Evolutionary conservation across 2,797 vertebrate genomes (phyloP).

Genomic region (Sylvilagus floridanus): DNA sequence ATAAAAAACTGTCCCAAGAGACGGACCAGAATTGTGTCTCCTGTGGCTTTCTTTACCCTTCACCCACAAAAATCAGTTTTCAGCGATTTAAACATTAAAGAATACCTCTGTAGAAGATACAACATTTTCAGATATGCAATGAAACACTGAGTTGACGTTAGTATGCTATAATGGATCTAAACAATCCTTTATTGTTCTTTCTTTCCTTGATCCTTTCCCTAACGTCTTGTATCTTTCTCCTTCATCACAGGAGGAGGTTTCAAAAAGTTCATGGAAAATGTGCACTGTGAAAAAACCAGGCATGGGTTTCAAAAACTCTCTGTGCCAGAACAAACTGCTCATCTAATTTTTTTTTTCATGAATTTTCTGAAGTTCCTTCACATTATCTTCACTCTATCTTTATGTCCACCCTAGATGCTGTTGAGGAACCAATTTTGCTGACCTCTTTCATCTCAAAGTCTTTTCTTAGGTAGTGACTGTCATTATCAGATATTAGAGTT

Average conservation of each 20-base stretch:
- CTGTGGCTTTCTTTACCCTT: constrained; percentile 10
- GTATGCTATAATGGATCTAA: neutral
- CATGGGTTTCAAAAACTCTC: too few relatives aligned
- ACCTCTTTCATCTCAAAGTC: constrained; percentile 17
- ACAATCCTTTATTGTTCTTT: neutral
- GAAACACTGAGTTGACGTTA: neutral
- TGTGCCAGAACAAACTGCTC: too few relatives aligned
- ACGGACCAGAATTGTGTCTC: neutral
- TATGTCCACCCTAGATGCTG: neutral
- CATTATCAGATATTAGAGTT: neutral
- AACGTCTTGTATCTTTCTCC: neutral
- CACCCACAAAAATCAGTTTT: neutral
- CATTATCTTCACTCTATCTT: neutral
- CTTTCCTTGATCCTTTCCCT: neutral
- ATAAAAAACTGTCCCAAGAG: neutral
- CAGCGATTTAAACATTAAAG: neutral
- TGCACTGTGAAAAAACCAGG: too few relatives aligned
- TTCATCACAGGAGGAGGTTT: neutral
- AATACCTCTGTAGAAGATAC: neutral
- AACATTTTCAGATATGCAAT: neutral
- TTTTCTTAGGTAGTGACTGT: neutral
- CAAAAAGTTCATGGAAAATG: too few relatives aligned
- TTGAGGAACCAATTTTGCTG: neutral
- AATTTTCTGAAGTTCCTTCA: too few relatives aligned
- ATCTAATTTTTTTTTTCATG: too few relatives aligned